Evolutionary conservation across 1,140 invertebrate species (phyloP), one percentile per base, ranked within the genome.

Genomic region (Rhopalosiphum padi): DNA sequence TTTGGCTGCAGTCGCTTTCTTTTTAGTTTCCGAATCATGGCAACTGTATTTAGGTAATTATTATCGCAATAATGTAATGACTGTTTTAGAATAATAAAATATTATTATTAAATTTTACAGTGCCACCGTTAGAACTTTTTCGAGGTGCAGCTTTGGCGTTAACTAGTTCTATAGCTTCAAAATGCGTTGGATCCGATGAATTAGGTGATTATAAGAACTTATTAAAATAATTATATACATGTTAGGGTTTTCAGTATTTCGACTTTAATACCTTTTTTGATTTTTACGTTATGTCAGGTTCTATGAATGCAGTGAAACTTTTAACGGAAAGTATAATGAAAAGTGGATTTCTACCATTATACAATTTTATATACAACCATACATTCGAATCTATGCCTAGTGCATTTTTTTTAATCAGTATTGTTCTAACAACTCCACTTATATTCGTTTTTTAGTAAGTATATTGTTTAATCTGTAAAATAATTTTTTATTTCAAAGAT

Each of bases 1-100:
- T 9, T 86, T 93, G 2, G 94, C 94, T 25, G 94, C 93, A n/a
- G 48, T 94, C 18, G 94, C 93, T 8, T 94, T 94, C 46, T 77
- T 94, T 37, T 94, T 94, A 91, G 94, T 94, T 35, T 87, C 48
- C 15, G 2, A 87, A 37, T 88, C 85, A n/a, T 94, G 93, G 94
- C 94, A 94, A 77, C 90, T 94, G 60, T 94, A 94, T 86, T 48
- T 94, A 25, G 94, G 94, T 94, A 94, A 94, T 5, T n/a, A n/a
- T 77, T 77, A 77, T 15, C 15, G 5, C 15, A n/a, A n/a, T 18
- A 4, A 15, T 51, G 48, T 15, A 68, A 68, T 25, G 18, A 18
- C 25, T 46, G 9, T 30, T 23, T 11, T 21, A 23, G 35, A n/a
- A 48, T 35, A 22, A 53, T 89, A 35, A 41, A 35, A 89, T n/a